A percentile compares a stretch with the other conserved stretches of the same genome.
These are phyloP conservation scores for Luperina nickerlii DNA, from an alignment of 2,888 invertebrate species.

Conservation along the genomic window DNA sequence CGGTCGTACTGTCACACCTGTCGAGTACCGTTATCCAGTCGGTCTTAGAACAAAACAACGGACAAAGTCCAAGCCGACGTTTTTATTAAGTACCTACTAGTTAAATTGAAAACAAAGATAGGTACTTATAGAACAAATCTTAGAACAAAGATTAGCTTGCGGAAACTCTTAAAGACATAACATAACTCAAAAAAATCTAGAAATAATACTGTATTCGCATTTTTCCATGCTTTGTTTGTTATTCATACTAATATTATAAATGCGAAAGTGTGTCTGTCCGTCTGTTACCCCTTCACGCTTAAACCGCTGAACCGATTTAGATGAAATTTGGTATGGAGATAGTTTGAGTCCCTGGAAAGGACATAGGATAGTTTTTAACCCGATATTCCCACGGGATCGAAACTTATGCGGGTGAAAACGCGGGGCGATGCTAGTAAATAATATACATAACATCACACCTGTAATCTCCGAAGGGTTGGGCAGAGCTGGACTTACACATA, in stretches of 20 bases:
- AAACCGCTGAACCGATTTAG: too few relatives aligned
- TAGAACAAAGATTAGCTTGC: conserved; percentile 13
- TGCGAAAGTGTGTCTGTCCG: too few relatives aligned
- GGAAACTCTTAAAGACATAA: not conserved
- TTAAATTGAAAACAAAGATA: conserved; percentile 18
- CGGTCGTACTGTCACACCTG: conserved; percentile 35
- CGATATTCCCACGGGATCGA: too few relatives aligned
- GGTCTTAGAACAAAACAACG: conserved; percentile 15
- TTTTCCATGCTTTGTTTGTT: not conserved
- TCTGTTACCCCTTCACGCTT: too few relatives aligned
- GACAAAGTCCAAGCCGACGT: not conserved
- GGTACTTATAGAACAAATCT: conserved; percentile 26
- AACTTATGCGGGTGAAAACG: too few relatives aligned
- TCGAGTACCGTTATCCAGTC: conserved; percentile 18
- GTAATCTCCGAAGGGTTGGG: too few relatives aligned
- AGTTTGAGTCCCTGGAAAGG: too few relatives aligned
- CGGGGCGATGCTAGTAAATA: too few relatives aligned
- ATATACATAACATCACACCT: not conserved
- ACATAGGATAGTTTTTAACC: too few relatives aligned
- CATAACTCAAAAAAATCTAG: not conserved
- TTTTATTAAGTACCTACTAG: not conserved
- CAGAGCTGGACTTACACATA: not conserved
- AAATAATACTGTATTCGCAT: not conserved
- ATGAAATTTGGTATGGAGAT: too few relatives aligned
- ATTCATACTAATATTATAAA: too few relatives aligned